Percentiles rank a stretch among this genome's conserved stretches.
Conservation (phyloP, 2,113 vertebrate species). For the Rhinopithecus roxellana region DNA sequence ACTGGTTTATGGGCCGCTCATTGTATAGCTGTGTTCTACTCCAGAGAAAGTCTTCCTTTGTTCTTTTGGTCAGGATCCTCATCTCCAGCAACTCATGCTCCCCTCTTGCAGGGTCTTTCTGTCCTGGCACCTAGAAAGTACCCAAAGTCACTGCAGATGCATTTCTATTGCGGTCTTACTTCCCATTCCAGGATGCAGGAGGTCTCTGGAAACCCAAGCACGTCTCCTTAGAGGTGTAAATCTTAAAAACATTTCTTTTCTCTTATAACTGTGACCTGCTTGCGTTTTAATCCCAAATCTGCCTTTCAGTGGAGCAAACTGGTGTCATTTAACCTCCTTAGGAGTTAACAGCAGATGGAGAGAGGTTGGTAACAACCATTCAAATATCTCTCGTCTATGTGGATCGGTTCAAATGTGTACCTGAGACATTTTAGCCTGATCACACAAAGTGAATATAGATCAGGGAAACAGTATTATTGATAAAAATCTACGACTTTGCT, state of each 20-base stretch:
- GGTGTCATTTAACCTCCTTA: not conserved
- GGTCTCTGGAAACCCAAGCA: not conserved
- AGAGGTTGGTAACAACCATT: not conserved
- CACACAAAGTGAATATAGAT: not conserved
- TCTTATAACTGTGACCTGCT: not conserved
- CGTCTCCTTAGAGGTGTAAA: not conserved
- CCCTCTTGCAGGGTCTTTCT: not conserved
- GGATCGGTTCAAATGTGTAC: not conserved
- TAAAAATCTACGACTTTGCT: not conserved
- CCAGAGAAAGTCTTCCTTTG: too few relatives aligned
- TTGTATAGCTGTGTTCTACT: too few relatives aligned
- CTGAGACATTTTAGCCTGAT: not conserved
- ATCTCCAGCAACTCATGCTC: too few relatives aligned
- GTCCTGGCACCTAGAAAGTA: not conserved
- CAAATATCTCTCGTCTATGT: not conserved
- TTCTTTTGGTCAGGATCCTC: too few relatives aligned
- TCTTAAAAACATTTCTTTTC: not conserved
- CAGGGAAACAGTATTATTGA: not conserved
- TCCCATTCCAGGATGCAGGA: fast-evolving
- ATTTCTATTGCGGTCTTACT: not conserved
- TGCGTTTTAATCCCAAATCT: not conserved
- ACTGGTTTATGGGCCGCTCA: not conserved
- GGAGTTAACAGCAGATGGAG: not conserved
- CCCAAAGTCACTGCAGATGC: fast-evolving
- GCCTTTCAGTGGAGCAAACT: not conserved